phyloP scores from a whole-genome alignment of 2,888 invertebrate genomes.

The Dromius quadrimaculatus region DNA sequence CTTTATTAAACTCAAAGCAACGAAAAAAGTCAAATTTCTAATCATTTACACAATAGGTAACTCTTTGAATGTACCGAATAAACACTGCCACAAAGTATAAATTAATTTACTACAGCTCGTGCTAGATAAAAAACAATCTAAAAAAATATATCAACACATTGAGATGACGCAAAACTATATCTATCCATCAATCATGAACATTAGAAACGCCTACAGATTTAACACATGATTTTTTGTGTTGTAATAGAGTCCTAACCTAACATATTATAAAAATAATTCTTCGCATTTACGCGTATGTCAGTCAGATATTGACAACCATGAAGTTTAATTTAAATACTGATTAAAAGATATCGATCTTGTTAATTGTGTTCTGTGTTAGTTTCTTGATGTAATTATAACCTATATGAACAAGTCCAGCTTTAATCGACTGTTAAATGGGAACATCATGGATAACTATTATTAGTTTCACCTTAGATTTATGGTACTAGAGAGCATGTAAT shows the following conservation, averaged over 20 bases:
- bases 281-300: not conserved
- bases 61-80: not conserved
- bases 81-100: not conserved
- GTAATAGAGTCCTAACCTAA: conserved; percentile 31
- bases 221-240: conserved; percentile 17
- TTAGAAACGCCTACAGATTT: conserved; percentile 18
- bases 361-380: conserved; percentile 43
- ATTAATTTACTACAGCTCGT: conserved; percentile 9
- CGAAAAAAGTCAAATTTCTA: not conserved
- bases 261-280: conserved; percentile 14
- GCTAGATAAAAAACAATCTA: not conserved
- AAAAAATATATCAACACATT: not conserved
- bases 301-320: conserved; percentile 45
- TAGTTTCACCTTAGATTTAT: conserved; percentile 11
- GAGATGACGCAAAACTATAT: not conserved
- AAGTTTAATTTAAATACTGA: conserved; percentile 48
- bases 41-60: not conserved
- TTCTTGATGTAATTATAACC: conserved; percentile 49
- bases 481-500: conserved; percentile 13
- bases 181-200: conserved; percentile 14
- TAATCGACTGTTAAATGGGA: conserved; percentile 44
- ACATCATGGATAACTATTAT: conserved; percentile 43
- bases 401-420: conserved; percentile 38
- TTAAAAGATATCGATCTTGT: conserved; percentile 50
- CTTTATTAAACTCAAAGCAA: too few relatives aligned